Percentiles rank a stretch among this genome's conserved stretches.
Evolutionary conservation across 2,113 vertebrate genomes (phyloP).

Genomic region (Mustelus asterias): DNA sequence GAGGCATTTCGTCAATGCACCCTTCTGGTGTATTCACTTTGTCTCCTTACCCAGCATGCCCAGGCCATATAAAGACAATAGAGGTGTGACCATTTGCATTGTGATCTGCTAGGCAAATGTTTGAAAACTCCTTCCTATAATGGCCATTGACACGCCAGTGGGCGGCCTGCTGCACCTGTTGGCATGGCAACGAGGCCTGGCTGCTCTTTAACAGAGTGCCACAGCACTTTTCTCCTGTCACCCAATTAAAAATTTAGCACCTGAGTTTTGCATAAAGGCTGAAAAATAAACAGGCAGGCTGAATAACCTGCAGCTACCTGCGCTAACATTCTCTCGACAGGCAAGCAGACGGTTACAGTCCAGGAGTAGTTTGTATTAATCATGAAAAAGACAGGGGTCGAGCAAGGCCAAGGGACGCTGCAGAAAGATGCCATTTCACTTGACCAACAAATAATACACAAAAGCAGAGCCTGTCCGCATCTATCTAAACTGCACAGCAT

Average conservation of each 20-base stretch:
- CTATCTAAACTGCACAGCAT: neutral
- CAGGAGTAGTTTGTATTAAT: slow-evolving; percentile 1
- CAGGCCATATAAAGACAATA: slow-evolving; percentile 83
- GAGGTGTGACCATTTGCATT: slow-evolving; percentile 91
- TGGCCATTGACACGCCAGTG: slow-evolving; percentile 68
- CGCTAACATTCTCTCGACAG: no score
- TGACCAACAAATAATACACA: neutral
- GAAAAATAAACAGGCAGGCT: slow-evolving; percentile 42
- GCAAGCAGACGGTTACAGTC: neutral
- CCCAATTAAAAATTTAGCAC: slow-evolving; percentile 61
- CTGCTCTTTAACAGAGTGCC: slow-evolving; percentile 57
- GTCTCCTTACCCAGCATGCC: slow-evolving; percentile 81
- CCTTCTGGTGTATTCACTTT: slow-evolving; percentile 74
- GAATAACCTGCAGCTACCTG: neutral
- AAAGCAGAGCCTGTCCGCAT: neutral
- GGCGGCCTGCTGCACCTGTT: slow-evolving; percentile 68
- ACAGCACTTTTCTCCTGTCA: slow-evolving; percentile 45
- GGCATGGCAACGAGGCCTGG: slow-evolving; percentile 79
- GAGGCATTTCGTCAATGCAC: slow-evolving; percentile 63
- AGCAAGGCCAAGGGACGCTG: neutral
- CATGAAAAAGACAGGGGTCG: neutral
- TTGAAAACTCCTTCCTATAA: slow-evolving; percentile 65
- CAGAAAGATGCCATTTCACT: neutral
- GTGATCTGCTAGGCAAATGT: slow-evolving; percentile 59
- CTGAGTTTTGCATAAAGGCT: slow-evolving; percentile 50